A percentile compares a stretch with the other conserved stretches of the same genome.
phyloP scores from a whole-genome alignment of 2,113 vertebrate species.

The Ophthalmolycus amberensis region DNA sequence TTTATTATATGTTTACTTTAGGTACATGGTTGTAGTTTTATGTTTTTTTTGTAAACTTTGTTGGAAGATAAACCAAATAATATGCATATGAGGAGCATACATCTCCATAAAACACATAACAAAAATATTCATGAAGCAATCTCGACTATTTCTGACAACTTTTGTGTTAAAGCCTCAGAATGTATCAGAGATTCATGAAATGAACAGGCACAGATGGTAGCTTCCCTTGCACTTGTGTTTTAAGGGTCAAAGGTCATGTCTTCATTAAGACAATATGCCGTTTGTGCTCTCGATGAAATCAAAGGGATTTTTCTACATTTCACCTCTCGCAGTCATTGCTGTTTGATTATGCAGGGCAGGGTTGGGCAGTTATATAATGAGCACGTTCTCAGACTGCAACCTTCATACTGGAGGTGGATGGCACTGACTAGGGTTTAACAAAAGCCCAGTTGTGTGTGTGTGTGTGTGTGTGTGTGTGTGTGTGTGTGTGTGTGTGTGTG shows the following conservation, averaged over 20 bases:
- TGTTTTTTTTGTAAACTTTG: background rate
- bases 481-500: background rate
- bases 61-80: background rate
- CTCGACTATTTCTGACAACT: background rate
- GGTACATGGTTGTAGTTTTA: background rate
- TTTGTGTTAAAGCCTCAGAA: background rate
- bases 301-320: background rate
- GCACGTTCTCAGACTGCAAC: background rate
- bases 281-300: background rate
- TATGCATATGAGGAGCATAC: background rate
- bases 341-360: background rate
- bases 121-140: background rate
- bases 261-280: background rate
- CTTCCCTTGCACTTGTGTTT: background rate
- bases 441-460: conserved; percentile 12
- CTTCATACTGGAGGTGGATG: conserved; percentile 1
- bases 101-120: background rate
- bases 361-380: background rate
- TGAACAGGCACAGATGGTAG: background rate
- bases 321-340: background rate
- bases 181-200: background rate
- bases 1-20: background rate
- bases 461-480: background rate
- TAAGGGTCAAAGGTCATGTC: conserved; percentile 18
- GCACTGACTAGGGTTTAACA: conserved; percentile 25